These are phyloP conservation scores for Tetragonula clypearis DNA, from an alignment of 1,140 invertebrate species.

Conservation along the genomic window DNA sequence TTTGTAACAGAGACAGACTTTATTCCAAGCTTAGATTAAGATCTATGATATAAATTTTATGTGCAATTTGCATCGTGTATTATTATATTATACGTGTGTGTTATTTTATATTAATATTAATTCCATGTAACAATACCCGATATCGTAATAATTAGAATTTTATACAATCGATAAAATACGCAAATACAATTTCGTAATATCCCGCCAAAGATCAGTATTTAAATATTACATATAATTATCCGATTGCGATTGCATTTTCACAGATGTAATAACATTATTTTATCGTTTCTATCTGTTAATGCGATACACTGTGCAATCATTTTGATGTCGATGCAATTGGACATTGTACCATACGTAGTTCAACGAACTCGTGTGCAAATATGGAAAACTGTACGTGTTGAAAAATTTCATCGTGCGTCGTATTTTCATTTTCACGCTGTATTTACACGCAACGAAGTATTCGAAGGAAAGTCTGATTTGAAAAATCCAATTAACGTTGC, in stretches of 20 bases:
- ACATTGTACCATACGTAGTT: not conserved
- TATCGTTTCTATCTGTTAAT: not conserved
- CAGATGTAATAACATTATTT: not conserved
- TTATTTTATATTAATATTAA: conserved; percentile 14
- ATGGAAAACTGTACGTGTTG: not conserved
- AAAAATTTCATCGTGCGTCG: not conserved
- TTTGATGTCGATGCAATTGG: not conserved
- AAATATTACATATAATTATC: not conserved
- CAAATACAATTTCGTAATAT: not conserved
- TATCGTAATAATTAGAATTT: not conserved
- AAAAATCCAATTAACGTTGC: not conserved
- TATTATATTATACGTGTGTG: no score
- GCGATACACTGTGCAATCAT: not conserved
- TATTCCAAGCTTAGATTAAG: no score
- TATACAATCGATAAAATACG: conserved; percentile 4
- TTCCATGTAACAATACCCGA: not conserved
- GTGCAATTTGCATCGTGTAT: not conserved
- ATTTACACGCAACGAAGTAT: not conserved
- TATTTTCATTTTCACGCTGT: not conserved
- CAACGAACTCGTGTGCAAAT: not conserved
- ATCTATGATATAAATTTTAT: not conserved
- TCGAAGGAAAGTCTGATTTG: not conserved
- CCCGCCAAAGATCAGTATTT: not conserved
- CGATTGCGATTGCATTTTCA: not conserved
- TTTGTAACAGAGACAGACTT: not conserved